Evolutionary conservation across 2,797 vertebrate genomes (phyloP), one percentile per base, ranked within the genome.

Genomic region (Garrulus glandarius): DNA sequence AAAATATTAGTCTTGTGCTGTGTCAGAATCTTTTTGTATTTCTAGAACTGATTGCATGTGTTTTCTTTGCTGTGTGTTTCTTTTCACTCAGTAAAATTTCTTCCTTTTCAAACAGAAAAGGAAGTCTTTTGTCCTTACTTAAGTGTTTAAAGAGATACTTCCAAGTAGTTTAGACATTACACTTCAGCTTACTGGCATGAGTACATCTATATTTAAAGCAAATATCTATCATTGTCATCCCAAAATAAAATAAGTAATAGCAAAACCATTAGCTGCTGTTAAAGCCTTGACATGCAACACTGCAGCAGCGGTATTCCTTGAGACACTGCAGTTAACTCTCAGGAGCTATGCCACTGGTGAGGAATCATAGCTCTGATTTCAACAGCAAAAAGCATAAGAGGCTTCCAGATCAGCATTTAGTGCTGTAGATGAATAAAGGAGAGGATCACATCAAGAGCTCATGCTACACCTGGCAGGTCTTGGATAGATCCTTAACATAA

Each of bases 221-320:
- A 93, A 90, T 47, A 84, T 95, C 77, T 81, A n/a, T 96, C 95
- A 92, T 14, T 91, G 91, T 93, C 87, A 84, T 72, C 94, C 92
- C 47, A 88, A 93, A 96, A 96, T 97, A 96, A 95, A 94, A 81
- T 52, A 92, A 84, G 84, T 87, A 95, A 91, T 89, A 94, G 72
- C 44, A 81, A 92, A 94, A 43, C 65, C 84, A 92, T 95, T 95
- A 96, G 34, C 55, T 47, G 36, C 34, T 46, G 57, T 63, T 94
- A 39, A 72, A 71, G 14, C 12, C 0, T 2, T 79, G 89, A 65
- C 19, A 46, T 27, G 23, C 26, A 77, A 64, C 26, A 32, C 74
- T 92, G 69, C 47, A 84, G 59, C 44, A 64, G 50, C 81, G 47
- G 16, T 69, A 52, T 55, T 94, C 39, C 63, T 81, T 84, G 39